Conservation (phyloP, 1,140 invertebrate species). For the Trypoxylus dichotomus region DNA sequence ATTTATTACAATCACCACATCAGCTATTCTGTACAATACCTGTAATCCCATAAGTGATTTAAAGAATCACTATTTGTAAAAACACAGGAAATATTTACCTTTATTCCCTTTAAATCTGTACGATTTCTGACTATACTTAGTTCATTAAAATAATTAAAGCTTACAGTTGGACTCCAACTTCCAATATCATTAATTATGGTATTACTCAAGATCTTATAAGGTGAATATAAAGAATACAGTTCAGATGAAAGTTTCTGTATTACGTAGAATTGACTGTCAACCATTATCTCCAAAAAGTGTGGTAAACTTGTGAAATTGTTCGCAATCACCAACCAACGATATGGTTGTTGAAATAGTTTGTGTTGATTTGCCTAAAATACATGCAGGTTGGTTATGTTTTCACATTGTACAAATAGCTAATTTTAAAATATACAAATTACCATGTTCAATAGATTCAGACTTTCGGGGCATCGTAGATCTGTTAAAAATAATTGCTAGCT, state of each 20-base stretch:
- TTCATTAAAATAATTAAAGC: neutral
- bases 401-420: neutral
- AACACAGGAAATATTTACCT: neutral
- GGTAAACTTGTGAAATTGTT: neutral
- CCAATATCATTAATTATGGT: neutral
- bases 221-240: neutral
- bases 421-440: neutral
- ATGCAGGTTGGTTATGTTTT: neutral
- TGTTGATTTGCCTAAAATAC: neutral
- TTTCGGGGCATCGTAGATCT: neutral
- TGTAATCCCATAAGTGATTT: constrained; percentile 25
- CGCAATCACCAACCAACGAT: neutral
- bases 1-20: neutral
- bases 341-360: neutral
- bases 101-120: neutral
- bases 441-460: neutral
- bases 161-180: neutral
- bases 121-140: constrained; percentile 7
- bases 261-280: constrained; percentile 14
- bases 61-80: neutral
- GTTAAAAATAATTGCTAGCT: neutral
- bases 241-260: neutral
- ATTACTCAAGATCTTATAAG: constrained; percentile 5
- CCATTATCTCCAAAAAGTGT: constrained; percentile 7
- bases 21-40: neutral